Percentiles rank a stretch among this genome's conserved stretches.
phyloP scores from a whole-genome alignment of 1,140 invertebrate species.

The Gonatopus flavifemur region DNA sequence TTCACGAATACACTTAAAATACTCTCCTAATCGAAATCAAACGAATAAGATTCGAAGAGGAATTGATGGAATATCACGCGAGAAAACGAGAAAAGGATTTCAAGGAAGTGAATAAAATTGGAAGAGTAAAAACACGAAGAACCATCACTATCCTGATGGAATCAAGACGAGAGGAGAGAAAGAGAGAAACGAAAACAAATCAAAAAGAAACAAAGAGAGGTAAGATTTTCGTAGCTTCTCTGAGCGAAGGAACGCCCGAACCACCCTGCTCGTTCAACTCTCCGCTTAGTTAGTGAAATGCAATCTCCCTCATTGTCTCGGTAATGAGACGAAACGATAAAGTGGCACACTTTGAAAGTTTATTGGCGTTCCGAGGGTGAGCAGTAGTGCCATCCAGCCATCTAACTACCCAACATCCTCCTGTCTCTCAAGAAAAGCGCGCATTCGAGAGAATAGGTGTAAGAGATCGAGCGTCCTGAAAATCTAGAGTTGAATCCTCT shows the following conservation, averaged over 20 bases:
- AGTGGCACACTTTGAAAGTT: constrained; percentile 41
- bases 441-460: background rate
- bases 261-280: constrained; percentile 9
- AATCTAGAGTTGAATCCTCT: constrained; percentile 30
- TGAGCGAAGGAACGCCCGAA: constrained; percentile 5
- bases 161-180: constrained; percentile 5
- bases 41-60: no score
- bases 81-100: no score
- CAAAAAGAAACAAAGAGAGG: no score
- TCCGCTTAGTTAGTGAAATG: constrained; percentile 28
- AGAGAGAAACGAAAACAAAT: background rate
- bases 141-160: no score
- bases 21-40: no score
- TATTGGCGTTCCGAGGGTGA: constrained; percentile 27
- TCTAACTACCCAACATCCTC: constrained; percentile 5
- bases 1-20: no score
- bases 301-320: constrained; percentile 39
- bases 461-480: constrained; percentile 26
- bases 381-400: no score
- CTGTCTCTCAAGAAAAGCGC: background rate
- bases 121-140: no score
- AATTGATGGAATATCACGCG: no score
- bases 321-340: constrained; percentile 47
- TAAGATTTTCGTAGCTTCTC: constrained; percentile 12
- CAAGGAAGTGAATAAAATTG: no score